These are phyloP conservation scores for Numenius phaeopus DNA, from an alignment of 2,797 vertebrate genomes.

Conservation along the genomic window DNA sequence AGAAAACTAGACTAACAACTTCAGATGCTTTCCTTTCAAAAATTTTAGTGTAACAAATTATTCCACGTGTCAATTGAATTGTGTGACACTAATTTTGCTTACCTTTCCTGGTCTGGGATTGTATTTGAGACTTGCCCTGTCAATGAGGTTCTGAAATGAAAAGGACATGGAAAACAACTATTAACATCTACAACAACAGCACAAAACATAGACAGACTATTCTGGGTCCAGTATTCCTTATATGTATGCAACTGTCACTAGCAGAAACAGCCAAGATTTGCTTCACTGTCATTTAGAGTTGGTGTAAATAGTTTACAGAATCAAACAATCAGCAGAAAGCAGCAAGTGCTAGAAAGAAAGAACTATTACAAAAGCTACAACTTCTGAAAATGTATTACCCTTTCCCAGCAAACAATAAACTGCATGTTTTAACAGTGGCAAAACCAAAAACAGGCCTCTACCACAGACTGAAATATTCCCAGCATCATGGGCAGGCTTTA, in stretches of 20 bases:
- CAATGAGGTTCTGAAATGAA: constrained; percentile 79
- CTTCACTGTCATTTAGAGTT: neutral
- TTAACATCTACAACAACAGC: neutral
- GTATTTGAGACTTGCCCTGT: constrained; percentile 72
- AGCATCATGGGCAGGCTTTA: neutral
- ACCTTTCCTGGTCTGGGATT: constrained; percentile 87
- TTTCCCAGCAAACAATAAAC: neutral
- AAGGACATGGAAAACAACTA: constrained; percentile 41
- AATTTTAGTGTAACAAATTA: neutral
- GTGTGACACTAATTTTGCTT: constrained; percentile 35
- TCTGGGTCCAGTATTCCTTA: neutral
- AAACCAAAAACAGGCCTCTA: neutral
- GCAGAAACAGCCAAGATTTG: neutral
- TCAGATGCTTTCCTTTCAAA: neutral
- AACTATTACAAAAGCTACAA: neutral
- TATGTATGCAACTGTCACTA: neutral
- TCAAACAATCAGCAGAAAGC: neutral
- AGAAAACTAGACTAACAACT: neutral
- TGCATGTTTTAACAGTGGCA: neutral
- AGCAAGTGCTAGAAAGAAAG: neutral
- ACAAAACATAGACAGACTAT: neutral
- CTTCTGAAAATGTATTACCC: neutral
- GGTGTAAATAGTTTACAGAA: neutral
- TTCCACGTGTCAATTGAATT: neutral
- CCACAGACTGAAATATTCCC: neutral